Evolutionary conservation across 2,888 invertebrate genomes (phyloP).

Genomic region (Diloba caeruleocephala): DNA sequence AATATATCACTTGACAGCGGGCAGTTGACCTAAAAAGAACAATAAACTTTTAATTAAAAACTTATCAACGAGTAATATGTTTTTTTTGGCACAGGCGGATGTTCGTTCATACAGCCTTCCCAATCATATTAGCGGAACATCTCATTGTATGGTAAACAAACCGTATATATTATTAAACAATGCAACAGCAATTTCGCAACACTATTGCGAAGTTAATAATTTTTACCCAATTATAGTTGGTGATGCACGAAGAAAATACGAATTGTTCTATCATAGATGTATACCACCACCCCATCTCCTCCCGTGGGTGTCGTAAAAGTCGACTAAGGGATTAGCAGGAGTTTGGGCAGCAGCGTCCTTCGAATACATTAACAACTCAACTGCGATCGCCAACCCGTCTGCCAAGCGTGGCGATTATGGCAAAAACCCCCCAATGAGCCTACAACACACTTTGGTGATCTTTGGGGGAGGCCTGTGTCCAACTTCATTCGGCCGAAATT

Average conservation of each 20-base stretch:
- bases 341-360: too few relatives aligned
- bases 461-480: too few relatives aligned
- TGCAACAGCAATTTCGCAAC: conserved; percentile 58
- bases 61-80: conserved; percentile 33
- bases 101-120: conserved; percentile 53
- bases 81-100: conserved; percentile 44
- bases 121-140: conserved; percentile 70
- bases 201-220: conserved; percentile 50
- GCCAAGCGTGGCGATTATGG: too few relatives aligned
- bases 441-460: too few relatives aligned
- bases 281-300: too few relatives aligned
- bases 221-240: conserved; percentile 61
- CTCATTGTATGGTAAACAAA: conserved; percentile 80
- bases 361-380: too few relatives aligned
- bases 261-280: conserved; percentile 14
- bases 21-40: conserved; percentile 32
- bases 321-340: too few relatives aligned
- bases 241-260: conserved; percentile 23
- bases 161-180: conserved; percentile 51
- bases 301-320: too few relatives aligned
- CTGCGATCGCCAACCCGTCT: too few relatives aligned
- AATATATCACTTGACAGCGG: conserved; percentile 13
- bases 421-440: too few relatives aligned
- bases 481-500: too few relatives aligned
- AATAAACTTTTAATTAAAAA: conserved; percentile 45